Conservation (phyloP, 2,797 vertebrate genomes). For the Megaceryle alcyon region DNA sequence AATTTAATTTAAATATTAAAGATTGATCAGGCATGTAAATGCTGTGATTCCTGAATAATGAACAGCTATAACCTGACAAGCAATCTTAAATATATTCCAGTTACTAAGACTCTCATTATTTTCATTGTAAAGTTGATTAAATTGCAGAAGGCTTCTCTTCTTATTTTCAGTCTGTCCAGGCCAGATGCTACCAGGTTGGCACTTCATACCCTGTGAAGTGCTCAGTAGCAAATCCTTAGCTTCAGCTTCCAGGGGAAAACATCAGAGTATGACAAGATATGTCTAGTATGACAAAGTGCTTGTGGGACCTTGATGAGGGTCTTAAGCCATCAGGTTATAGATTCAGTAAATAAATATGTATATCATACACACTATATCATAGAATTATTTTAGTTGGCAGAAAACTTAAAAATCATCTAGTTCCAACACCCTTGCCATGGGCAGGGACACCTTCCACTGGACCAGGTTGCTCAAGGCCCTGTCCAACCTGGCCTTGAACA, state of each 20-base stretch:
- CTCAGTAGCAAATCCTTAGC: background rate
- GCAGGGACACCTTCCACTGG: too few relatives aligned
- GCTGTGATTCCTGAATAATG: background rate
- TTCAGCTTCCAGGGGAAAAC: background rate
- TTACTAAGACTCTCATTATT: conserved; percentile 4
- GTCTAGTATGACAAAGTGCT: background rate
- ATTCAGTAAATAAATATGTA: background rate
- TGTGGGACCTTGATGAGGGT: background rate
- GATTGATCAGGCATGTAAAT: background rate
- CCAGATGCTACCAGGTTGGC: background rate
- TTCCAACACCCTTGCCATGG: too few relatives aligned
- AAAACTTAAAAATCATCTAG: too few relatives aligned
- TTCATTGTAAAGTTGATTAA: conserved; percentile 8
- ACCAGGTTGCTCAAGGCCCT: too few relatives aligned
- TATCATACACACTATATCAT: background rate
- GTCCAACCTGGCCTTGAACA: too few relatives aligned
- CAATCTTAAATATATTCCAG: conserved; percentile 7
- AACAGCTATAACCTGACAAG: background rate
- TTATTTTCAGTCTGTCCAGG: background rate
- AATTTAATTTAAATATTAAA: conserved; percentile 49
- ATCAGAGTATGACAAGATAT: background rate
- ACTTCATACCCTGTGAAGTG: background rate
- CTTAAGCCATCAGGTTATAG: background rate
- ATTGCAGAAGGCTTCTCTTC: background rate
- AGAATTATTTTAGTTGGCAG: too few relatives aligned